Conservation (phyloP, 2,113 vertebrate genomes). For the Alligator mississippiensis region DNA sequence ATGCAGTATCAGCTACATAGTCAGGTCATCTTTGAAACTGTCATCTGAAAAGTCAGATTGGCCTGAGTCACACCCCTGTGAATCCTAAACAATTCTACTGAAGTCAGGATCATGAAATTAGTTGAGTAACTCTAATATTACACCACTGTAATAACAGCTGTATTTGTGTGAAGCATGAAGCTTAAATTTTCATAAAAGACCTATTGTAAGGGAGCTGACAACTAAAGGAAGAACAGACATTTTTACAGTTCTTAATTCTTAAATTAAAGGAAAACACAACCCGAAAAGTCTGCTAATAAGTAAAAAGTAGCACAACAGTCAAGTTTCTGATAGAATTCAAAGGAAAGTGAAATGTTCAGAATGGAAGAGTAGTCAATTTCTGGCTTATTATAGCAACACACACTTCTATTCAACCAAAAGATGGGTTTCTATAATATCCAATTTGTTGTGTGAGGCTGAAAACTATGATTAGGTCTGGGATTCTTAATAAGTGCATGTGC, state of each 20-base stretch:
- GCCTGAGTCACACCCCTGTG: constrained; percentile 3
- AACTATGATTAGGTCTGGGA: neutral
- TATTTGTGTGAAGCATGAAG: neutral
- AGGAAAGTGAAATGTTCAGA: neutral
- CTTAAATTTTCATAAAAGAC: neutral
- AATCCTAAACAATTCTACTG: neutral
- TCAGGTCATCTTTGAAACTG: constrained; percentile 20
- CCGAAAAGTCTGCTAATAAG: neutral
- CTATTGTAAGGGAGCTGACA: neutral
- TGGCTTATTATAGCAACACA: accelerated
- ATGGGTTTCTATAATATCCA: neutral
- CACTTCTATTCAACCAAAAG: neutral
- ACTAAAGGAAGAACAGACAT: neutral
- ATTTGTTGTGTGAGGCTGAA: neutral
- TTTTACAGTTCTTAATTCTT: constrained; percentile 13
- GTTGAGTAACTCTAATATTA: neutral
- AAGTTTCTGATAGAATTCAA: neutral
- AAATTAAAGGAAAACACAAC: constrained; percentile 2
- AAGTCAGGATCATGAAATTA: neutral
- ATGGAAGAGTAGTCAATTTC: neutral
- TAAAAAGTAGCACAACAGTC: neutral
- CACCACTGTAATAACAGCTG: neutral
- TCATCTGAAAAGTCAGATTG: neutral
- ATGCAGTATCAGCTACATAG: neutral
- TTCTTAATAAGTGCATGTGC: neutral